phyloP scores from a whole-genome alignment of 1,140 invertebrate species.

The Anastrepha obliqua region DNA sequence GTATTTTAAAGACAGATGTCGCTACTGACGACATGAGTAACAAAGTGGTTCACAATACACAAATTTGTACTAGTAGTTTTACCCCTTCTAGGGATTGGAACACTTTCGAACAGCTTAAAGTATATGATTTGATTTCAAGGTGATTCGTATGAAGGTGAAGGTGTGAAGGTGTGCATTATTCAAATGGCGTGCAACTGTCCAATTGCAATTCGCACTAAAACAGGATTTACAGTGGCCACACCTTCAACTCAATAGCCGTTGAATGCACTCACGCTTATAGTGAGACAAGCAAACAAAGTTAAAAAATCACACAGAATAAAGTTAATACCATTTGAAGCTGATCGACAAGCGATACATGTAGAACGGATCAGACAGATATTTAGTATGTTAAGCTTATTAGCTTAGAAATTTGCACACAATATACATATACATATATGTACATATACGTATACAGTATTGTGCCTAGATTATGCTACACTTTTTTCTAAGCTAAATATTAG shows the following conservation, averaged over 20 bases:
- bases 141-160: conserved; percentile 9
- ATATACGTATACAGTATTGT: background rate
- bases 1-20: too few species aligned
- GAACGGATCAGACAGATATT: conserved; percentile 6
- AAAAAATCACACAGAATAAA: background rate
- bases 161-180: background rate
- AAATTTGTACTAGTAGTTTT: too few species aligned
- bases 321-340: background rate
- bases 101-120: background rate
- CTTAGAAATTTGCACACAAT: background rate
- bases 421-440: background rate
- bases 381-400: background rate
- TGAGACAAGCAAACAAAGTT: background rate
- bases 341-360: background rate
- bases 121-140: background rate
- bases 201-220: conserved; percentile 42
- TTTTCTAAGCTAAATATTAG: too few species aligned
- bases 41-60: too few species aligned
- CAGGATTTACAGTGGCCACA: conserved; percentile 36
- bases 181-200: background rate
- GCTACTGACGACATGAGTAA: too few species aligned
- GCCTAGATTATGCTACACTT: too few species aligned
- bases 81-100: too few species aligned
- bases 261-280: conserved; percentile 22
- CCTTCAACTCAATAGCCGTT: conserved; percentile 30